Evolutionary conservation across 2,888 invertebrate species (phyloP), one percentile per base, ranked within the genome.

Genomic region (Oxyscelio sp.): DNA sequence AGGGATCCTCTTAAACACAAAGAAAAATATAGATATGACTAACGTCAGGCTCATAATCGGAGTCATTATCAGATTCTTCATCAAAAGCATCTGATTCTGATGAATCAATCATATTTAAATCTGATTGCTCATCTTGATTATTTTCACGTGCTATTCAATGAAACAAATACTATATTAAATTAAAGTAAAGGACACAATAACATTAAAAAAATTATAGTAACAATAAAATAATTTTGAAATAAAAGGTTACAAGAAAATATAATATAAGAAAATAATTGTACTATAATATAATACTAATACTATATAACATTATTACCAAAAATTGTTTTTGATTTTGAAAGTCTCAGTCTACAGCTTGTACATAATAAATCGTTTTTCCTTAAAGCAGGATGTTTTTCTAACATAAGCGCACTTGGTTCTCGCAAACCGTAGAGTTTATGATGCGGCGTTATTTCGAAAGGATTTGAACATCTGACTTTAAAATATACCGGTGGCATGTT

Each of bases 401-500:
- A 43, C 43, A 43, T 6, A n/a, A 43, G 13, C 43, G 43, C 43
- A 43, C 43, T 43, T 43, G 43, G 43, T 43, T 43, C 9, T 43
- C 43, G 43, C 43, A 43, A 43, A n/a, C 43, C 11, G 13, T 43
- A n/a, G 13, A 43, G n/a, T 43, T 43, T 43, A n/a, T 43, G 4
- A 43, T 43, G 43, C 4, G 43, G 43, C 15, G 43, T 43, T 43
- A 43, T 43, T 43, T 43, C 15, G 15, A 43, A 43, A 15, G 43
- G 5, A 43, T 43, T 43, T 43, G 15, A 13, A 43, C 43, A 43
- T 13, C 4, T 13, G 9, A 11, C 11, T 43, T 43, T n/a, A 6
- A 43, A n/a, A 43, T 43, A 43, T 43, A 43, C 15, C 15, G 43
- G 43, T 43, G 43, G 43, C 43, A 43, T 43, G 43, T n/a, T 43